A percentile compares a stretch with the other conserved stretches of the same genome.
These are phyloP conservation scores for Panthera leo DNA, from an alignment of 2,113 vertebrate species.

Conservation along the genomic window DNA sequence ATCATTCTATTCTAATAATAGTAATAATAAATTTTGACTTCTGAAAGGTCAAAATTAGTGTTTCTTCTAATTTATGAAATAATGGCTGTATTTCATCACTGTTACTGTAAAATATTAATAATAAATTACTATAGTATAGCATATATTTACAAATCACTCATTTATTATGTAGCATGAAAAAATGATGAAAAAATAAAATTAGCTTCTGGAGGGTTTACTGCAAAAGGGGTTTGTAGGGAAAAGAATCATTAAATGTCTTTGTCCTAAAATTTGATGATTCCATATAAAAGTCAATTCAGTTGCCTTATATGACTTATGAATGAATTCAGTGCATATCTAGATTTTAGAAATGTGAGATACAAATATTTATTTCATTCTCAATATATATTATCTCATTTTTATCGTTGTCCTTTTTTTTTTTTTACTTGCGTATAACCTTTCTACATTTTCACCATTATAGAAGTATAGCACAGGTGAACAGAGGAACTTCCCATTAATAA, in stretches of 20 bases:
- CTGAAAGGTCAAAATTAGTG: neutral
- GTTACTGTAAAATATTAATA: neutral
- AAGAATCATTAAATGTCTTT: neutral
- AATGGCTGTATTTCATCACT: neutral
- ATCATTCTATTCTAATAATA: neutral
- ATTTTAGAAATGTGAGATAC: conserved; percentile 22
- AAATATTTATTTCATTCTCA: conserved; percentile 14
- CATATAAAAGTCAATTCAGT: neutral
- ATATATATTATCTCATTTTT: neutral
- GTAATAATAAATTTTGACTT: neutral
- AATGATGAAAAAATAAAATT: neutral
- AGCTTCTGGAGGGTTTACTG: neutral
- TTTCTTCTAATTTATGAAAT: neutral
- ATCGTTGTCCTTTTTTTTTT: neutral
- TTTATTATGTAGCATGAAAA: neutral
- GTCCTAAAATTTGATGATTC: neutral
- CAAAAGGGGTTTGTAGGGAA: neutral
- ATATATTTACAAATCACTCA: neutral
- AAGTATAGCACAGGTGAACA: neutral
- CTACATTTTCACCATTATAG: neutral
- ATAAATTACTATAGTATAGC: neutral
- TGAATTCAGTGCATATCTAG: neutral
- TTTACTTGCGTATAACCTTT: neutral
- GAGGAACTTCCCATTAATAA: neutral
- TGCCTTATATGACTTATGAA: neutral